Conservation (phyloP, 2,888 invertebrate species). For the Frankliniella fusca region DNA sequence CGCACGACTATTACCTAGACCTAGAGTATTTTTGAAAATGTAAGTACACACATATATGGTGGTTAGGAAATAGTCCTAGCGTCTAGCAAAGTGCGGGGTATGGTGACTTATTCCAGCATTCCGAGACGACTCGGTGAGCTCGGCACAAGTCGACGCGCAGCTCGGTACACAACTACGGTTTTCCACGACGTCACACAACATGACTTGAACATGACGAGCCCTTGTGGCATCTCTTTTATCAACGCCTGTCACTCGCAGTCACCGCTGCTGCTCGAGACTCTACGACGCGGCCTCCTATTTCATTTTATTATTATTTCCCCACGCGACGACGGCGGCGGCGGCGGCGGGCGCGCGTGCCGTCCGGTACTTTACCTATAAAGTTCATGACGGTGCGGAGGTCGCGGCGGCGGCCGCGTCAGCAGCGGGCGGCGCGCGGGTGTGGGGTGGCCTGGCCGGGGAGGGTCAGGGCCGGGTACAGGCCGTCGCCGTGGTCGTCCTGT, state of each 20-base stretch:
- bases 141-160: not conserved
- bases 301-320: not conserved
- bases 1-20: no score
- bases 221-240: no score
- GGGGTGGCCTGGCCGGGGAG: not conserved
- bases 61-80: no score
- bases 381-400: not conserved
- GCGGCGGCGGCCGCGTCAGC: not conserved
- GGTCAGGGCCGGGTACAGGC: not conserved
- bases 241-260: not conserved
- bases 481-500: not conserved
- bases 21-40: no score
- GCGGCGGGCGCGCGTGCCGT: no score
- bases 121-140: not conserved
- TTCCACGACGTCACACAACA: no score
- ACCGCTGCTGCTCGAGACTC: not conserved
- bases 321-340: not conserved
- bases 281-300: not conserved
- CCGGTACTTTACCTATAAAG: constrained; percentile 9
- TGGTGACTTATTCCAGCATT: no score
- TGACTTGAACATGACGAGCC: no score
- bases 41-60: no score
- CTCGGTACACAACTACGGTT: no score
- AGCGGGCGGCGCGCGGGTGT: not conserved
- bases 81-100: no score